phyloP scores from a whole-genome alignment of 2,113 vertebrate genomes.

The Nyctereutes procyonoides region DNA sequence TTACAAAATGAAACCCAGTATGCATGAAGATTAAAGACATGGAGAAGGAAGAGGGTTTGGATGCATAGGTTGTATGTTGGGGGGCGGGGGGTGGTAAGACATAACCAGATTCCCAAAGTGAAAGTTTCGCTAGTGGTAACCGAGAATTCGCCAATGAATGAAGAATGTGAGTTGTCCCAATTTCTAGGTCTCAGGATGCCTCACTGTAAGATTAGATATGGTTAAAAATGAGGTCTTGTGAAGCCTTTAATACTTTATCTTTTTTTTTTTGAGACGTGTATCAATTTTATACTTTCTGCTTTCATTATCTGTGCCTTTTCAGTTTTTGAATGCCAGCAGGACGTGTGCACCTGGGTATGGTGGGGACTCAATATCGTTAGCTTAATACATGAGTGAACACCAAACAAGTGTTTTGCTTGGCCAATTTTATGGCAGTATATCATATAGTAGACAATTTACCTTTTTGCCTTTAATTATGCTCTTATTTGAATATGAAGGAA shows the following conservation, averaged over 20 bases:
- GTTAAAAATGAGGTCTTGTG: background rate
- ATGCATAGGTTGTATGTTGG: background rate
- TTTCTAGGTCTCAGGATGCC: background rate
- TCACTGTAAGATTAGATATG: background rate
- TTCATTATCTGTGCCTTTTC: background rate
- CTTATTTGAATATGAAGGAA: background rate
- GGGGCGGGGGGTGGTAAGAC: background rate
- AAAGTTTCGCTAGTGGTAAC: background rate
- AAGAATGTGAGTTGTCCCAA: background rate
- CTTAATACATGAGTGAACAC: background rate
- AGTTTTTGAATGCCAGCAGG: background rate
- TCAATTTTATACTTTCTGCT: background rate
- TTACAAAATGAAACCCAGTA: background rate
- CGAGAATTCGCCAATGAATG: background rate
- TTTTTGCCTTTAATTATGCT: background rate
- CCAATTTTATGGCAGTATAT: constrained; percentile 27
- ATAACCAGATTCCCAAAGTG: background rate
- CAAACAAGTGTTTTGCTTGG: background rate
- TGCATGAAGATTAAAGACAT: background rate
- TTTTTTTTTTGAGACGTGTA: background rate
- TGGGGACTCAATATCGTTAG: background rate
- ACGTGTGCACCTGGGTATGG: background rate
- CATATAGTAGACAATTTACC: background rate
- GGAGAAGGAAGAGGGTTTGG: background rate
- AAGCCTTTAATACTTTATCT: background rate